Evolutionary conservation across 2,888 invertebrate species (phyloP).

Genomic region (Scaptomyza reducta): DNA sequence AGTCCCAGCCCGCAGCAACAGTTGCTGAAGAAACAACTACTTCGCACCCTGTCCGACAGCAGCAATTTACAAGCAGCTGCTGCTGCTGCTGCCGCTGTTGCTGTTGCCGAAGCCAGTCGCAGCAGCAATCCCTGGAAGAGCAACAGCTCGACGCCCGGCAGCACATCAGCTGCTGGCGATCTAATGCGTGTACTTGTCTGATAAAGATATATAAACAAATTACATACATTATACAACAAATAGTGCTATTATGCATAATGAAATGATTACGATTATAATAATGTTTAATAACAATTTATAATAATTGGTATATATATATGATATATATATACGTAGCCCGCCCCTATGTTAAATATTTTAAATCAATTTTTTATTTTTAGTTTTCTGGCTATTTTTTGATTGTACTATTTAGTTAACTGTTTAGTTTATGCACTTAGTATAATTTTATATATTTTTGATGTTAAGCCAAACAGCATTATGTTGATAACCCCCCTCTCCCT

Average conservation of each 20-base stretch:
- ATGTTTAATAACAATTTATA: slow-evolving; percentile 23
- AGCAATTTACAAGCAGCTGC: slow-evolving; percentile 62
- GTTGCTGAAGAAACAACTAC: slow-evolving; percentile 72
- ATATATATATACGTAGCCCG: slow-evolving; percentile 42
- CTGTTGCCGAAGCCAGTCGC: slow-evolving; percentile 23
- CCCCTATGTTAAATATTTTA: slow-evolving; percentile 52
- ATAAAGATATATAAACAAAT: slow-evolving; percentile 23
- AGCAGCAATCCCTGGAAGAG: slow-evolving; percentile 63
- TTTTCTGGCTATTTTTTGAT: slow-evolving; percentile 62
- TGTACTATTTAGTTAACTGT: slow-evolving; percentile 59
- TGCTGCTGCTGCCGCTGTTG: slow-evolving; percentile 29
- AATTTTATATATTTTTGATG: slow-evolving; percentile 54
- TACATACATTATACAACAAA: slow-evolving; percentile 15
- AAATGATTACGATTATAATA: slow-evolving; percentile 27
- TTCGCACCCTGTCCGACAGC: slow-evolving; percentile 75
- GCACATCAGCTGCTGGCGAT: slow-evolving; percentile 62
- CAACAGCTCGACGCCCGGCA: slow-evolving; percentile 64
- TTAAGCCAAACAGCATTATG: slow-evolving; percentile 55
- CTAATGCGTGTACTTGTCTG: slow-evolving; percentile 79
- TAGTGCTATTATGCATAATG: slow-evolving; percentile 20
- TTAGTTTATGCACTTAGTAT: slow-evolving; percentile 67
- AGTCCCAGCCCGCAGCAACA: slow-evolving; percentile 61
- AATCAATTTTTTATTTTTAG: slow-evolving; percentile 66
- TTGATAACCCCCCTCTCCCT: slow-evolving; percentile 36
- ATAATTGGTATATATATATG: slow-evolving; percentile 13